Evolutionary conservation across 2,888 invertebrate species (phyloP).

Genomic region (Leptodirus hochenwartii): DNA sequence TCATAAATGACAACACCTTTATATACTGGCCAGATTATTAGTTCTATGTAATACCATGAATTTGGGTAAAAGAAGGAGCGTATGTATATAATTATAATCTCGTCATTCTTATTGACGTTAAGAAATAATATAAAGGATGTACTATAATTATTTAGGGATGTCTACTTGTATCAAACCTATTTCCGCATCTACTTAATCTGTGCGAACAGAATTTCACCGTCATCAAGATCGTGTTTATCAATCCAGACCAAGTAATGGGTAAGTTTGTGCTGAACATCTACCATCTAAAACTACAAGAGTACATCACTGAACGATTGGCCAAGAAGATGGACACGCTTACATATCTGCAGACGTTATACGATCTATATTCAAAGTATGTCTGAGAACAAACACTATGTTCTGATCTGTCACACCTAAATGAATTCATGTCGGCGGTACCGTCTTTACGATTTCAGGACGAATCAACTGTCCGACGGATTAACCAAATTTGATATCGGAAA

Average conservation of each 20-base stretch:
- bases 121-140: no score
- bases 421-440: no score
- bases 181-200: slow-evolving; percentile 73
- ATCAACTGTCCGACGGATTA: slow-evolving; percentile 54
- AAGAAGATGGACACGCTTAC: slow-evolving; percentile 71
- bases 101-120: no score
- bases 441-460: slow-evolving; percentile 51
- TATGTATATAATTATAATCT: no score
- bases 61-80: no score
- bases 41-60: no score
- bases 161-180: slow-evolving; percentile 74
- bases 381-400: no score
- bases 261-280: slow-evolving; percentile 95
- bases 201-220: slow-evolving; percentile 74
- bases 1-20: no score
- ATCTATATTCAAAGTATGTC: slow-evolving; percentile 72
- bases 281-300: slow-evolving; percentile 73
- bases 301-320: slow-evolving; percentile 62
- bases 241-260: slow-evolving; percentile 93
- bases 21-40: no score
- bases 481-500: slow-evolving; percentile 57
- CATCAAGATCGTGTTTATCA: slow-evolving; percentile 80
- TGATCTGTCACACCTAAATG: no score
- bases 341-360: slow-evolving; percentile 75
- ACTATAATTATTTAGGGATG: slow-evolving; percentile 71